A percentile compares a stretch with the other conserved stretches of the same genome.
These are phyloP conservation scores for Epicampocera succincta DNA, from an alignment of 2,888 invertebrate genomes.

Conservation along the genomic window DNA sequence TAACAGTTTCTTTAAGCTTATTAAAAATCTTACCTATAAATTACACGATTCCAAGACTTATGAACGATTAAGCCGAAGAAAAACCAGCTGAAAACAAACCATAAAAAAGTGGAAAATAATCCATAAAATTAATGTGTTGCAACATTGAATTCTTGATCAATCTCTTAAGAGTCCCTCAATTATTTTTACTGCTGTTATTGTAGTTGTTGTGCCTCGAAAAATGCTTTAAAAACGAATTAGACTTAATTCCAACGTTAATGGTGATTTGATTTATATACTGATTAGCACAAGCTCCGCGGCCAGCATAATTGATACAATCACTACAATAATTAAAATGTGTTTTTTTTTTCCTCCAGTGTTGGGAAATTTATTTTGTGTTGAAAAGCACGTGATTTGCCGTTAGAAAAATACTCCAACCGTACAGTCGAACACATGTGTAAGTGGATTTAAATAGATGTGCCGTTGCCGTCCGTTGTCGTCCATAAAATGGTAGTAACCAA, in stretches of 20 bases:
- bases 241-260: conserved; percentile 50
- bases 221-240: conserved; percentile 25
- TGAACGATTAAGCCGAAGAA: too few relatives aligned
- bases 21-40: neutral
- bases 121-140: conserved; percentile 7
- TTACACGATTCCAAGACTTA: too few relatives aligned
- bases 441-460: conserved; percentile 18
- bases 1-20: neutral
- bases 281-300: conserved; percentile 44
- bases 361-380: neutral
- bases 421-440: neutral
- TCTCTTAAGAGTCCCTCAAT: neutral
- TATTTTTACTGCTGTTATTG: conserved; percentile 2
- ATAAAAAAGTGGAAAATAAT: neutral
- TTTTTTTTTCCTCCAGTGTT: neutral
- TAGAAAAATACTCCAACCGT: conserved; percentile 15
- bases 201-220: conserved; percentile 1
- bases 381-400: conserved; percentile 63
- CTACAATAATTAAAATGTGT: conserved; percentile 37
- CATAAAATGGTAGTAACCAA: conserved; percentile 28
- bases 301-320: conserved; percentile 37
- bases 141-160: conserved; percentile 14
- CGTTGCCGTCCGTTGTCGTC: conserved; percentile 1
- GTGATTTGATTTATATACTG: conserved; percentile 55
- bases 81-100: neutral